Conservation (phyloP, 2,797 vertebrate genomes). For the Thunnus albacares region DNA sequence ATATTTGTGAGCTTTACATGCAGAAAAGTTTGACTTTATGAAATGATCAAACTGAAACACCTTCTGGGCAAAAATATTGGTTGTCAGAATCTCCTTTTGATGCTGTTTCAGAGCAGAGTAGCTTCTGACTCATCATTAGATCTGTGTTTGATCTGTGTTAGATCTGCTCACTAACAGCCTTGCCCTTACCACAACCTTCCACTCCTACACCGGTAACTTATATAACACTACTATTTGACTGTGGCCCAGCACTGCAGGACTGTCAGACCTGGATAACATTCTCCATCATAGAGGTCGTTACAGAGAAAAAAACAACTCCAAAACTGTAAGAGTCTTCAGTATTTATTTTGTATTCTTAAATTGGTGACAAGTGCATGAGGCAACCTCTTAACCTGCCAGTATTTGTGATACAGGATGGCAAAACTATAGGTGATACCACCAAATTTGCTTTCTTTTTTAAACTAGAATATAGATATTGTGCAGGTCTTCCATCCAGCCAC, state of each 20-base stretch:
- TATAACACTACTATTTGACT: constrained; percentile 52
- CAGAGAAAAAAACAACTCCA: background rate
- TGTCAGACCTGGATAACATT: constrained; percentile 32
- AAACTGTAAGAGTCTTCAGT: background rate
- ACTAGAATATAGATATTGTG: background rate
- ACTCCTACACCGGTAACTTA: constrained; percentile 52
- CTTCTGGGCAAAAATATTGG: constrained; percentile 8
- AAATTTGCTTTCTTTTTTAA: constrained; percentile 1
- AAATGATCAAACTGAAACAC: constrained; percentile 9
- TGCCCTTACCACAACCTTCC: constrained; percentile 58
- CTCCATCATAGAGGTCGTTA: constrained; percentile 8
- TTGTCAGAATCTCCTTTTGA: constrained; percentile 27
- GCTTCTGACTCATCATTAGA: constrained; percentile 12
- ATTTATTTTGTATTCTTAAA: constrained; percentile 12
- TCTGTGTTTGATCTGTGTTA: background rate
- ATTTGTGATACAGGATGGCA: background rate
- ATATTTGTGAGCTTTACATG: background rate
- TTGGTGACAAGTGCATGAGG: constrained; percentile 11
- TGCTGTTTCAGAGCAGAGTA: constrained; percentile 14
- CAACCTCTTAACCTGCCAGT: background rate
- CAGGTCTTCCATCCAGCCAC: constrained; percentile 26
- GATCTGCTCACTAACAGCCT: constrained; percentile 47
- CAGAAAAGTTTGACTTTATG: constrained; percentile 9
- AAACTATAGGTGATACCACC: background rate
- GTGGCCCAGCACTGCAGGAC: constrained; percentile 25